Base-by-base conservation (phyloP, 2,113 vertebrate genomes). In the Chlorodrepanis virens region DNA sequence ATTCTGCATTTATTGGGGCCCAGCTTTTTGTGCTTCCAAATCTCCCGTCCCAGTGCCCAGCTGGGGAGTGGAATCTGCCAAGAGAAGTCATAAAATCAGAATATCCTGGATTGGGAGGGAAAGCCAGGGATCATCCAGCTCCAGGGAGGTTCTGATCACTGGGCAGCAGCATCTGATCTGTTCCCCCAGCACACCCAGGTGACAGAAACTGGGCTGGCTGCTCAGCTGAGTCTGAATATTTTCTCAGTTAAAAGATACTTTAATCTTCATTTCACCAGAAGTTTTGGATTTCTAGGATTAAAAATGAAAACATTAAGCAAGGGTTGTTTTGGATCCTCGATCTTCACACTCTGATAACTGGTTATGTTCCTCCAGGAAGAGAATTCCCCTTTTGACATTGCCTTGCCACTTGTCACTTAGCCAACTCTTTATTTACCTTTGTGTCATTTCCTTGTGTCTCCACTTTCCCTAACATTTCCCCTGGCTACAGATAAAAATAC, bases 381-480 rank as follows among this genome's bases (percentile, higher is more conserved):
- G 54, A n/a, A 67, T 70, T 52, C 82, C 70, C 52, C 53, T 33
- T 44, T 12, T 76, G 91, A 80, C 91, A 40, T 86, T 68, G 83
- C 86, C 50, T 64, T 47, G 63, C 77, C 68, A 40, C 72, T 83
- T 93, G 93, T 94, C 96, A 84, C 78, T 90, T 82, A 16, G 75
- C 91, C 91, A 83, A 1, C 33, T 76, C 89, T 94, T 90, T 93
- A 88, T 96, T 96, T 96, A 94, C 91, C 91, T 94, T 92, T 9
- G 23, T 94, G 94, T 80, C 77, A 69, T 60, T 87, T 89, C 93
- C 72, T 87, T 24, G 49, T 87, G 63, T 80, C 83, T 89, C 80
- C 47, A 29, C 76, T 77, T 74, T 33, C 72, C 23, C 60, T 57
- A 50, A 83, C 72, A 23, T 89, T 81, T 91, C 94, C 83, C 33